Evolutionary conservation across 1,140 invertebrate species (phyloP).

Genomic region (Odontomachus brunneus): DNA sequence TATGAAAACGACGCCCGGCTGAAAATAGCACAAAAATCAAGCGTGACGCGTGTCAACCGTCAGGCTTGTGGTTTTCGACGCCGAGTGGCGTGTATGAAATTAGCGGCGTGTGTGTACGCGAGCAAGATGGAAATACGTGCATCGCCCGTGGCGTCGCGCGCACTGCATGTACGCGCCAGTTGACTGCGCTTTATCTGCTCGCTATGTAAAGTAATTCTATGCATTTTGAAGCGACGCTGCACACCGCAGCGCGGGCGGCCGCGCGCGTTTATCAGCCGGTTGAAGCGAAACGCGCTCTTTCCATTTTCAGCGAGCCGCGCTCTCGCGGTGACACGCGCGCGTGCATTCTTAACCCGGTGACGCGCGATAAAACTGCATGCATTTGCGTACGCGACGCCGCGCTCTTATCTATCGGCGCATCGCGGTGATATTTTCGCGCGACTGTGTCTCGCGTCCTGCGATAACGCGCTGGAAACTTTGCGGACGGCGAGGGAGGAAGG

Average conservation of each 20-base stretch:
- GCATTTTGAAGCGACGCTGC: constrained; percentile 68
- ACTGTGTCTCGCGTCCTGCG: constrained; percentile 1
- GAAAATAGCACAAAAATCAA: constrained; percentile 62
- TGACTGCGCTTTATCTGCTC: constrained; percentile 62
- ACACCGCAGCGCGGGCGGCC: not conserved
- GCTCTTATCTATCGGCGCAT: constrained; percentile 39
- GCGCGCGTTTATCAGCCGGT: constrained; percentile 60
- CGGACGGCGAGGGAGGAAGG: too few relatives aligned
- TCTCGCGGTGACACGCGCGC: constrained; percentile 38
- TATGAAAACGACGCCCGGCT: constrained; percentile 15
- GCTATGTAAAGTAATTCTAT: constrained; percentile 73
- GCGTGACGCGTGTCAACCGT: constrained; percentile 56
- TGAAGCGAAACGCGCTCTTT: constrained; percentile 39
- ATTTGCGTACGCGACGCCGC: constrained; percentile 24
- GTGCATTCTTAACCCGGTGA: constrained; percentile 52
- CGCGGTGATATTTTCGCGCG: constrained; percentile 12
- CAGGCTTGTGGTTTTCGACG: constrained; percentile 57
- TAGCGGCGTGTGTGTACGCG: constrained; percentile 52
- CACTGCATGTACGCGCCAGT: constrained; percentile 21
- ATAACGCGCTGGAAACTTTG: constrained; percentile 15
- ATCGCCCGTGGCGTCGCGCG: constrained; percentile 24
- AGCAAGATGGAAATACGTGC: constrained; percentile 49
- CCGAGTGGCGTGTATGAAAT: constrained; percentile 66
- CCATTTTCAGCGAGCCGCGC: constrained; percentile 31
- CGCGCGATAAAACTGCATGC: constrained; percentile 37